phyloP scores from a whole-genome alignment of 2,888 invertebrate genomes.

The Pegoplata infirma region DNA sequence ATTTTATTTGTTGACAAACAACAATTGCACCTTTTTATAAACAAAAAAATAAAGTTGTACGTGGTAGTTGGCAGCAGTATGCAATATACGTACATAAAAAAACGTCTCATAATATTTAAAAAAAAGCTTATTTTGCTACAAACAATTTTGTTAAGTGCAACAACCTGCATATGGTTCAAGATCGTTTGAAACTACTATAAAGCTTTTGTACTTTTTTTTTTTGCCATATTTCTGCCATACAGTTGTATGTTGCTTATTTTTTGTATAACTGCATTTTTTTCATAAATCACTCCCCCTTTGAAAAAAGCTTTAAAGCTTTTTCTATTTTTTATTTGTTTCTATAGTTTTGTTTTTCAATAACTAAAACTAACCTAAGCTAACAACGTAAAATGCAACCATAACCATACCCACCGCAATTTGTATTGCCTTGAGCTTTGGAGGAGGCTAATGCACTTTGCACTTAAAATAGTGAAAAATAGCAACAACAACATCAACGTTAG shows the following conservation, averaged over 20 bases:
- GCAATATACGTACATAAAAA: background rate
- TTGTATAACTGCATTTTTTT: slow-evolving; percentile 13
- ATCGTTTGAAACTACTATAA: slow-evolving; percentile 67
- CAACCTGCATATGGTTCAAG: slow-evolving; percentile 77
- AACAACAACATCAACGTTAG: slow-evolving; percentile 11
- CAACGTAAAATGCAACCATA: slow-evolving; percentile 4
- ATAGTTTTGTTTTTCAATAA: background rate
- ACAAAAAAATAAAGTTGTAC: background rate
- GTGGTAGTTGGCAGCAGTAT: background rate
- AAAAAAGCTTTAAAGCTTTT: slow-evolving; percentile 19
- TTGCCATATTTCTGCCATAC: background rate
- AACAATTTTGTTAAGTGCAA: slow-evolving; percentile 69
- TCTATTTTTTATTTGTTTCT: no score
- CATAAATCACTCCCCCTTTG: slow-evolving; percentile 46
- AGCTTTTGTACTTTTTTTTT: slow-evolving; percentile 31
- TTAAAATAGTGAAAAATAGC: slow-evolving; percentile 61
- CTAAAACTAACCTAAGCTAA: slow-evolving; percentile 22
- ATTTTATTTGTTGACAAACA: slow-evolving; percentile 38
- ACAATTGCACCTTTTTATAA: slow-evolving; percentile 8
- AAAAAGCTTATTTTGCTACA: slow-evolving; percentile 30
- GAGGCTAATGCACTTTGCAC: slow-evolving; percentile 73
- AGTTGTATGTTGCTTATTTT: background rate
- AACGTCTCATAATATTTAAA: background rate
- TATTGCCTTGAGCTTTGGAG: slow-evolving; percentile 69
- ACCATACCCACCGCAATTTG: slow-evolving; percentile 51